Evolutionary conservation across 2,797 vertebrate genomes (phyloP).

Genomic region (Lagocephalus sceleratus): DNA sequence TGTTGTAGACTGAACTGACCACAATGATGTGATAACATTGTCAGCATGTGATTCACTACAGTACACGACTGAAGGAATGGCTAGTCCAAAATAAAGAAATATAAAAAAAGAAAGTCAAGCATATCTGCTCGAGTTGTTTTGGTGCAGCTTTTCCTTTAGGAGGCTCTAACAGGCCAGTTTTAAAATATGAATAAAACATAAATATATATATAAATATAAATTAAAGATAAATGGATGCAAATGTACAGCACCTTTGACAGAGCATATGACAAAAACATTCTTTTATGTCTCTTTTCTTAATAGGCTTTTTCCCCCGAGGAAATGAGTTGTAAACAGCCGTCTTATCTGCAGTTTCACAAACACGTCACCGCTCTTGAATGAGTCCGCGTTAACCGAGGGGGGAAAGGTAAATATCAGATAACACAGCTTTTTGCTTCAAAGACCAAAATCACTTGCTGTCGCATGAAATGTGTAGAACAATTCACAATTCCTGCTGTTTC

Average conservation of each 20-base stretch:
- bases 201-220: neutral
- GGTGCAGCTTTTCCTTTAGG: too few species aligned
- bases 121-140: too few species aligned
- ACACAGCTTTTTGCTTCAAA: conserved; percentile 23
- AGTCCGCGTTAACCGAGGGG: conserved; percentile 24
- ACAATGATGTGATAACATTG: too few species aligned
- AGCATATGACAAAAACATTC: conserved; percentile 6
- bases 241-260: conserved; percentile 7
- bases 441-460: neutral
- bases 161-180: too few species aligned
- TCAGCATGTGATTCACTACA: too few species aligned
- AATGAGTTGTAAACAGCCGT: conserved; percentile 9
- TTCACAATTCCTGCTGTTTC: neutral
- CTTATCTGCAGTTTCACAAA: conserved; percentile 42
- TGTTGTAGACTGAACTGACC: too few species aligned
- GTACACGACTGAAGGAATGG: neutral
- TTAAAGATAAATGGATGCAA: conserved; percentile 12
- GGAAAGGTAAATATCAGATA: conserved; percentile 16
- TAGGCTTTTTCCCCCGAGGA: conserved; percentile 14
- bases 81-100: neutral
- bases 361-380: conserved; percentile 16
- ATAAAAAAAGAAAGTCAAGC: neutral
- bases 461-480: neutral
- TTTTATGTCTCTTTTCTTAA: conserved; percentile 29
- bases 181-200: neutral